Evolutionary conservation across 2,113 vertebrate species (phyloP).

Genomic region (Muntiacus reevesi): DNA sequence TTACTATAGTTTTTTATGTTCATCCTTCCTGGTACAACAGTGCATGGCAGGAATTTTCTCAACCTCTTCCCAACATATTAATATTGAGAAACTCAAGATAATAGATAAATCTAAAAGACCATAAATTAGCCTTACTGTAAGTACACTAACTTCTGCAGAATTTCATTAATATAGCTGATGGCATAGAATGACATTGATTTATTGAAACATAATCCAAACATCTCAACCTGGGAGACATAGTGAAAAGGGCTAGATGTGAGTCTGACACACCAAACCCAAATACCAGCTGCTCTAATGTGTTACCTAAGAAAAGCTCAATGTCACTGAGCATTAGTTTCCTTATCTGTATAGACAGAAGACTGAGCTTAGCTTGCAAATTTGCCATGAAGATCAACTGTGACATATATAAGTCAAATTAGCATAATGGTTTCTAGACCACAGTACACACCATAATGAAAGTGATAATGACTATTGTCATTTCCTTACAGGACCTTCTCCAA

Average conservation of each 20-base stretch:
- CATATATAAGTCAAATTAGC: not conserved
- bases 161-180: not conserved
- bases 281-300: not conserved
- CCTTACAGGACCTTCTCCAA: not conserved
- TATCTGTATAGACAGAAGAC: not conserved
- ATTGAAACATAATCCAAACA: not conserved
- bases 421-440: not conserved
- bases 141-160: not conserved
- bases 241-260: not conserved
- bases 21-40: not conserved
- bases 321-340: not conserved
- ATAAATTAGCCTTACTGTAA: not conserved
- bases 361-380: not conserved
- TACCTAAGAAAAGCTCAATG: not conserved
- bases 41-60: slow-evolving; percentile 19
- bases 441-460: not conserved
- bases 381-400: not conserved
- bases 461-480: not conserved
- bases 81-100: not conserved
- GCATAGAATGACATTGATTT: not conserved
- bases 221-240: not conserved
- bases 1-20: slow-evolving; percentile 28
- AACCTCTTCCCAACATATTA: not conserved
- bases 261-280: not conserved
- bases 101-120: not conserved